Conservation (phyloP, 2,797 vertebrate species). For the Helarctos malayanus region DNA sequence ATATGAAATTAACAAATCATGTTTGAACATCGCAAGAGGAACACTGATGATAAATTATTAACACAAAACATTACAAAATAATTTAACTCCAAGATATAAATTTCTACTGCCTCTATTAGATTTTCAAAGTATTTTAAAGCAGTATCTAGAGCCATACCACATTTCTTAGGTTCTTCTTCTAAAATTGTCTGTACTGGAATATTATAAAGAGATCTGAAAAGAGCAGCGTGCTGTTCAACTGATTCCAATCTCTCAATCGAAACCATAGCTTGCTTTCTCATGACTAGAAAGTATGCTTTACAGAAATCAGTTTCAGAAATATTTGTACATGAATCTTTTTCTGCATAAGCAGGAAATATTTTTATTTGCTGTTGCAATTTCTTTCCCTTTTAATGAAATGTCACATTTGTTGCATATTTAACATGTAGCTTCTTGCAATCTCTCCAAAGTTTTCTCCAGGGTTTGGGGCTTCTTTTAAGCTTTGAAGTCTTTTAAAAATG, state of each 20-base stretch:
- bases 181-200: neutral
- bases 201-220: slow-evolving; percentile 15
- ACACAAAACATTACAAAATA: neutral
- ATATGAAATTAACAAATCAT: slow-evolving; percentile 32
- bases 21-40: neutral
- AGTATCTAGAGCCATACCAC: neutral
- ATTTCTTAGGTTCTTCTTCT: neutral
- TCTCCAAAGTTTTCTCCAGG: slow-evolving; percentile 10
- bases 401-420: neutral
- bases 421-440: slow-evolving; percentile 3
- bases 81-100: neutral
- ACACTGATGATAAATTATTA: neutral
- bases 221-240: neutral
- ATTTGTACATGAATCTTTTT: neutral
- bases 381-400: slow-evolving; percentile 37
- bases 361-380: slow-evolving; percentile 22
- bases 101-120: neutral
- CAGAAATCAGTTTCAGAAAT: neutral
- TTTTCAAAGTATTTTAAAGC: neutral
- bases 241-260: neutral
- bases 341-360: neutral
- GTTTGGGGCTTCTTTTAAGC: neutral
- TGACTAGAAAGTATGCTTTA: slow-evolving; percentile 2
- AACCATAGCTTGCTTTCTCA: neutral
- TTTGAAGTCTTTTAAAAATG: slow-evolving; percentile 26